phyloP scores from a whole-genome alignment of 2,113 vertebrate species.

The human region DNA sequence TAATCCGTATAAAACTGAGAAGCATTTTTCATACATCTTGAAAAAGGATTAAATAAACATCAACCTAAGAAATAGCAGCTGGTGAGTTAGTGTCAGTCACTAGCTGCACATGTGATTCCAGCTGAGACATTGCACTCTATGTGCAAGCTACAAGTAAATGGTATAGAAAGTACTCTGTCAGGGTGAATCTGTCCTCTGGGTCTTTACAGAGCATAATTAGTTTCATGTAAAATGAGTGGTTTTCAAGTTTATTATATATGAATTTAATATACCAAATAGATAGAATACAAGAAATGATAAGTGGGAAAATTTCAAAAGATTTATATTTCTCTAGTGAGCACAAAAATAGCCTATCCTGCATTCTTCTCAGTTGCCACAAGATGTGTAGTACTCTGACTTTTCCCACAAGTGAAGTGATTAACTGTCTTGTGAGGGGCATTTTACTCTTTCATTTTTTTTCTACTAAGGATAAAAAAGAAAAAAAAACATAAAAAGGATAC shows the following conservation, averaged over 20 bases:
- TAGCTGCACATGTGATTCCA: neutral
- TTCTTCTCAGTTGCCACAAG: conserved; percentile 10
- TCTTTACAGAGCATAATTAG: conserved; percentile 71
- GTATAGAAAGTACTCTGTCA: conserved; percentile 61
- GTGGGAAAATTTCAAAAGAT: conserved; percentile 62
- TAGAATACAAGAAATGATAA: conserved; percentile 69
- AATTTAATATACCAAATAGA: conserved; percentile 79
- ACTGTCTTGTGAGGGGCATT: neutral
- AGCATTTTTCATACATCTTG: neutral
- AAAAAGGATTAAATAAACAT: neutral
- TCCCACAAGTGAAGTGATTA: conserved; percentile 44
- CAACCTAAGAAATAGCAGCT: neutral
- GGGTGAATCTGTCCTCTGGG: conserved; percentile 62
- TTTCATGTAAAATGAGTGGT: conserved; percentile 66
- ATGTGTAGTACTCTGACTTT: conserved; percentile 24
- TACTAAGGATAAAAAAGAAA: neutral
- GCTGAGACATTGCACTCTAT: neutral
- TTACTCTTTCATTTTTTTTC: neutral
- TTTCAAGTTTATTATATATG: conserved; percentile 75
- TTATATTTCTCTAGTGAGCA: conserved; percentile 65
- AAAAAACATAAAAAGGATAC: neutral
- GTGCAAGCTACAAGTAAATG: conserved; percentile 53
- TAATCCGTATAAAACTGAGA: neutral
- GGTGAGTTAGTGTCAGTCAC: neutral
- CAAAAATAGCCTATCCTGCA: conserved; percentile 39